phyloP scores from a whole-genome alignment of 2,888 invertebrate genomes.

The Brachypalpus laphriformis region DNA sequence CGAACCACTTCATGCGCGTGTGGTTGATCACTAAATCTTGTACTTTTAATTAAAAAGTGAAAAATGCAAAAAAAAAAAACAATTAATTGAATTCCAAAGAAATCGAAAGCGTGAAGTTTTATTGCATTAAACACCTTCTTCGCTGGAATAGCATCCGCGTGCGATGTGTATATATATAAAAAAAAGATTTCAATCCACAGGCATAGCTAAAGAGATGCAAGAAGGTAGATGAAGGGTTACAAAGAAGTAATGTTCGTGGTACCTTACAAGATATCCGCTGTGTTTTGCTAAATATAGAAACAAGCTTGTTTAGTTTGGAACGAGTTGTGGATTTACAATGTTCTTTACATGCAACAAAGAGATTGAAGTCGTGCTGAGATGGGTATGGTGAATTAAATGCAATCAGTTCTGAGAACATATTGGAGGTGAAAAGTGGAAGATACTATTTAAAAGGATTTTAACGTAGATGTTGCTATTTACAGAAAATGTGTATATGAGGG shows the following conservation, averaged over 20 bases:
- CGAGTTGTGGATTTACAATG: neutral
- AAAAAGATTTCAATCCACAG: neutral
- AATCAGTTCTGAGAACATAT: neutral
- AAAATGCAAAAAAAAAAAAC: conserved; percentile 10
- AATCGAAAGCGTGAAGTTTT: conserved; percentile 46
- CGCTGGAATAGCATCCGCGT: neutral
- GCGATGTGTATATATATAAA: neutral
- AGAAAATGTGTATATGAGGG: neutral
- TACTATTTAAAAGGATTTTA: neutral
- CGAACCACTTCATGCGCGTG: conserved; percentile 6
- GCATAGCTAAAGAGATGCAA: too few relatives aligned
- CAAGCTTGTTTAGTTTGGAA: neutral
- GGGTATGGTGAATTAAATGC: neutral
- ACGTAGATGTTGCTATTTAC: neutral
- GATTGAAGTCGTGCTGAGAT: neutral
- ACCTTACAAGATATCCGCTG: neutral
- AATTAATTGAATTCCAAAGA: conserved; percentile 4
- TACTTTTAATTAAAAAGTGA: conserved; percentile 22
- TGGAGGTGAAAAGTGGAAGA: too few relatives aligned
- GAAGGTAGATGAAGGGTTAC: neutral
- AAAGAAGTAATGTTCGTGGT: neutral
- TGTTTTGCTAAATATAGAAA: conserved; percentile 1
- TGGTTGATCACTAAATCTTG: conserved; percentile 18
- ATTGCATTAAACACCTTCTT: conserved; percentile 1
- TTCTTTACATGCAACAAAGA: neutral